Conservation (phyloP, 92 coral and sea anemone genomes). For the Porites divaricata region DNA sequence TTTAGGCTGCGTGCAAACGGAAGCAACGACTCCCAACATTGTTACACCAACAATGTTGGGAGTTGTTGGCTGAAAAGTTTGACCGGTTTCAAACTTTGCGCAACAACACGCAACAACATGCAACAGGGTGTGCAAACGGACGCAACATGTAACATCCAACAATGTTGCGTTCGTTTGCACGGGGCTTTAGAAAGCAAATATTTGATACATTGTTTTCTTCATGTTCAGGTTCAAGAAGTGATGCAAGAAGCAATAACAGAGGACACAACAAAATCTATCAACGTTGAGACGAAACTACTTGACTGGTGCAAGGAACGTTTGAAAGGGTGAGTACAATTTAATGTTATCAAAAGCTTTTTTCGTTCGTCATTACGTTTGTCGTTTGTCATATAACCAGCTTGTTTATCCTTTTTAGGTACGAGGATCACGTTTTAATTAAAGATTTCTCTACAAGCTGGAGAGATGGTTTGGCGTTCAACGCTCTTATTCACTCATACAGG, state of each 20-base stretch:
- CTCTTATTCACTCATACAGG: conserved; percentile 88
- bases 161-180: too few species aligned
- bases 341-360: not conserved
- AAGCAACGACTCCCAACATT: too few species aligned
- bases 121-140: too few species aligned
- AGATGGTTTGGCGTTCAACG: conserved; percentile 92
- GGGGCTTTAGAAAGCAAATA: too few species aligned
- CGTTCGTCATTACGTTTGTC: not conserved
- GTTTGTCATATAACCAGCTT: too few species aligned
- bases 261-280: conserved; percentile 65
- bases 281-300: conserved; percentile 77
- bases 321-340: conserved; percentile 58
- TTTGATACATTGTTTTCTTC: not conserved
- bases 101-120: too few species aligned
- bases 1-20: too few species aligned
- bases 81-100: too few species aligned
- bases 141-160: too few species aligned
- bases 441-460: conserved; percentile 95
- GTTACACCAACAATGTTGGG: too few species aligned
- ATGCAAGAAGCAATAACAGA: conserved; percentile 76
- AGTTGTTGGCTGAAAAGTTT: too few species aligned
- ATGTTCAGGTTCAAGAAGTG: conserved; percentile 76
- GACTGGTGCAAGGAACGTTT: conserved; percentile 93
- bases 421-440: conserved; percentile 58
- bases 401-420: conserved; percentile 50